Percentiles rank a stretch among this genome's conserved stretches.
phyloP scores from a whole-genome alignment of 2,113 vertebrate species.

The Fregata magnificens region DNA sequence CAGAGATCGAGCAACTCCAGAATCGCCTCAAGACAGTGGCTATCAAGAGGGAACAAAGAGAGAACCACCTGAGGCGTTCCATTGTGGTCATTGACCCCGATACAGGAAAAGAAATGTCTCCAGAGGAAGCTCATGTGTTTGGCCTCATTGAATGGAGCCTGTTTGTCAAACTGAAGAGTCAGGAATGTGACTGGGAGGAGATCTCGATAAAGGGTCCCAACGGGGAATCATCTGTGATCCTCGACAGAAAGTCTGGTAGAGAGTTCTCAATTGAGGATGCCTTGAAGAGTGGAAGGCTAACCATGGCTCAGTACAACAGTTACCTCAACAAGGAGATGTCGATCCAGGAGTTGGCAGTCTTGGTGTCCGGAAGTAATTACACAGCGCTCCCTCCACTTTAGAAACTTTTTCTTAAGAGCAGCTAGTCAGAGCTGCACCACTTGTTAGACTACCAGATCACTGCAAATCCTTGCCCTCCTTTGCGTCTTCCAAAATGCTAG shows the following conservation, averaged over 20 bases:
- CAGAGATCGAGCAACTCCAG: constrained; percentile 88
- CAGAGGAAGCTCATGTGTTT: constrained; percentile 89
- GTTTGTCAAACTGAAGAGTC: constrained; percentile 92
- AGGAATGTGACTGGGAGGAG: constrained; percentile 99
- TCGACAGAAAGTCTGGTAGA: constrained; percentile 92
- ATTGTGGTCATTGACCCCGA: constrained; percentile 97
- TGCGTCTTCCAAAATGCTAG: neutral
- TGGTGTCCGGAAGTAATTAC: constrained; percentile 84
- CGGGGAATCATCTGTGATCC: constrained; percentile 90
- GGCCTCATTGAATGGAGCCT: constrained; percentile 97
- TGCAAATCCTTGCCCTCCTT: constrained; percentile 41
- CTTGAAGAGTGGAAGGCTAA: constrained; percentile 83
- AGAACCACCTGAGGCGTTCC: constrained; percentile 92
- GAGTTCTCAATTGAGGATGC: constrained; percentile 96
- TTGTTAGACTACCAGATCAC: constrained; percentile 21
- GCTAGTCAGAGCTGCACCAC: constrained; percentile 19
- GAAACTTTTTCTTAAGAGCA: neutral
- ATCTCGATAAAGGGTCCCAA: constrained; percentile 89
- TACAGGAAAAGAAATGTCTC: constrained; percentile 91
- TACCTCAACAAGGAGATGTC: constrained; percentile 94
- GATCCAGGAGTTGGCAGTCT: constrained; percentile 92
- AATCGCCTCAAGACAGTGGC: constrained; percentile 83
- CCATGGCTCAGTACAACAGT: constrained; percentile 82
- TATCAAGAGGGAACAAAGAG: constrained; percentile 91
- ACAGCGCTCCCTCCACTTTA: constrained; percentile 8